Percentiles rank a stretch among this genome's conserved stretches.
phyloP scores from a whole-genome alignment of 2,888 invertebrate species.

The Pantelozetes paolii region DNA sequence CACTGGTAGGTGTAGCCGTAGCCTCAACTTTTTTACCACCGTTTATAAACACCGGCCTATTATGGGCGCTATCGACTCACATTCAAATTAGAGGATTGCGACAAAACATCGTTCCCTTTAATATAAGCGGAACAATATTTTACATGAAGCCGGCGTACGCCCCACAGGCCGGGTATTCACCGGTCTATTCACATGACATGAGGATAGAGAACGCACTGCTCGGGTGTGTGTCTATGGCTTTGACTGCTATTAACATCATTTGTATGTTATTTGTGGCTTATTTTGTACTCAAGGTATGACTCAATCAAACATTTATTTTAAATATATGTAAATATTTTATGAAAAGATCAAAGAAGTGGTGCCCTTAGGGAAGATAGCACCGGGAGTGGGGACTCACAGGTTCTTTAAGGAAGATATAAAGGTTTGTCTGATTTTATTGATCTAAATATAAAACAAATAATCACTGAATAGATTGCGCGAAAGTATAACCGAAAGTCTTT shows the following conservation, averaged over 20 bases:
- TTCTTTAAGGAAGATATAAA: constrained; percentile 76
- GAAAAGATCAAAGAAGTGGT: constrained; percentile 73
- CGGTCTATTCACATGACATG: constrained; percentile 64
- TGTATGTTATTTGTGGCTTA: constrained; percentile 79
- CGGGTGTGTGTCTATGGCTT: constrained; percentile 70
- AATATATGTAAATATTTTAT: constrained; percentile 40
- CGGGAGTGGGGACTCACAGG: constrained; percentile 61
- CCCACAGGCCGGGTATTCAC: constrained; percentile 37
- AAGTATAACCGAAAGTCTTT: constrained; percentile 28
- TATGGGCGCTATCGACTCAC: constrained; percentile 39
- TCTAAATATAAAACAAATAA: not conserved
- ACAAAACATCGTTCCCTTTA: not conserved
- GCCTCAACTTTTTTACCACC: constrained; percentile 42
- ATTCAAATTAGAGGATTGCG: constrained; percentile 35
- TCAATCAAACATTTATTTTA: not conserved
- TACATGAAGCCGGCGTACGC: constrained; percentile 35
- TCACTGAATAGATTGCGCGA: constrained; percentile 50
- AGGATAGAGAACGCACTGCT: constrained; percentile 71
- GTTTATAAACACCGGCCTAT: constrained; percentile 39
- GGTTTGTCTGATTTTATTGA: not conserved
- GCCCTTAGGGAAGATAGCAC: constrained; percentile 70
- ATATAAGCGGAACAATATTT: constrained; percentile 19
- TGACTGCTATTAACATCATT: constrained; percentile 73
- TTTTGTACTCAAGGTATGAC: constrained; percentile 65
- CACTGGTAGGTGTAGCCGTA: constrained; percentile 41